phyloP scores from a whole-genome alignment of 2,888 invertebrate species.

The Amblyjoppa fuscipennis region DNA sequence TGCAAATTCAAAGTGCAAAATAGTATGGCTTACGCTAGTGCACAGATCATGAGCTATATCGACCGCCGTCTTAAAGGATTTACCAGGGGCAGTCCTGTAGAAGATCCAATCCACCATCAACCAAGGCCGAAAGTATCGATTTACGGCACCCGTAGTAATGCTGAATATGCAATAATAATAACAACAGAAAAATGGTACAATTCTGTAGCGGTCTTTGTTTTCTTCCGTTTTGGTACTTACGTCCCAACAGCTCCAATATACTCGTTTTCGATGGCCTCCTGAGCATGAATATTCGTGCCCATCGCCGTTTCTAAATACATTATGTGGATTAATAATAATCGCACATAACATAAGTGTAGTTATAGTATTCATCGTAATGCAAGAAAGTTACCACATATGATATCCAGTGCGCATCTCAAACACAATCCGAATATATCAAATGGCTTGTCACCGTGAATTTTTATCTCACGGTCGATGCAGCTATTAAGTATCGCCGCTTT shows the following conservation, averaged over 20 bases:
- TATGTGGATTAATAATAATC: neutral
- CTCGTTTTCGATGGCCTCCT: constrained; percentile 85
- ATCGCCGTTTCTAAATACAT: constrained; percentile 88
- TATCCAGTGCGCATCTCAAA: constrained; percentile 86
- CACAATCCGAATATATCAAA: constrained; percentile 86
- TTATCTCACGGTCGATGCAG: constrained; percentile 67
- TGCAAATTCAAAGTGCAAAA: neutral
- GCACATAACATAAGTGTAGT: neutral
- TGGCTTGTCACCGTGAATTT: constrained; percentile 70
- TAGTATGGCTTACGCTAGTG: constrained; percentile 33
- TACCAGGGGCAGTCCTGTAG: constrained; percentile 69
- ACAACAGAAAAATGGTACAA: neutral
- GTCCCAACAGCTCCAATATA: constrained; percentile 86
- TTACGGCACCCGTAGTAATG: neutral
- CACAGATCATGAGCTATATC: constrained; percentile 68
- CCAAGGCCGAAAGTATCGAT: constrained; percentile 73
- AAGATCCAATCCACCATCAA: constrained; percentile 72
- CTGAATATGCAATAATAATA: neutral
- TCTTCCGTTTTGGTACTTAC: constrained; percentile 77
- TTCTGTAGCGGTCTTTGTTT: neutral
- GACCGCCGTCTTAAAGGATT: constrained; percentile 64
- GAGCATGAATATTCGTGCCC: constrained; percentile 87
- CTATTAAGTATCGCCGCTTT: constrained; percentile 86
- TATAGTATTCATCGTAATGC: neutral
- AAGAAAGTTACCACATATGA: constrained; percentile 85